These are phyloP conservation scores for Tenthredo scrophulariae DNA, from an alignment of 2,888 invertebrate genomes.

Conservation along the genomic window DNA sequence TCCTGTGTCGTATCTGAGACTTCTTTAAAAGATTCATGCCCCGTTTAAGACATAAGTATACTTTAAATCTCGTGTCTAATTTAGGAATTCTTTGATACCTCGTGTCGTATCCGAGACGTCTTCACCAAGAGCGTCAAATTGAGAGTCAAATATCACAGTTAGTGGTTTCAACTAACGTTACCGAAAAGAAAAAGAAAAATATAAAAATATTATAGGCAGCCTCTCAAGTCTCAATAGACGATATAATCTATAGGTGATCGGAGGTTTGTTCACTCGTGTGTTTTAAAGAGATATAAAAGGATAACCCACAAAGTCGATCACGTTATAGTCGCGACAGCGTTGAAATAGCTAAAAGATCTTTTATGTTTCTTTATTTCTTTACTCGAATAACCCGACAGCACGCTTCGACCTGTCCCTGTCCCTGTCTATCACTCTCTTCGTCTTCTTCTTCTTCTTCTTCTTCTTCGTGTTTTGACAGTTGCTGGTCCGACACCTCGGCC, in stretches of 20 bases:
- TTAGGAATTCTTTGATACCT: too few species aligned
- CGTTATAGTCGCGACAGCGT: not conserved
- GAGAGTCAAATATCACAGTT: not conserved
- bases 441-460: conserved; percentile 57
- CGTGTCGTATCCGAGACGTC: not conserved
- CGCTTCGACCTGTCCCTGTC: conserved; percentile 57
- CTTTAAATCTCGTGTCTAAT: not conserved
- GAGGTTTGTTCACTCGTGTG: not conserved
- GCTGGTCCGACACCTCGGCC: conserved; percentile 77
- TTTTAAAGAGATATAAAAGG: not conserved
- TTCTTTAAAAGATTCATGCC: not conserved
- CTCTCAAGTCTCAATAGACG: not conserved
- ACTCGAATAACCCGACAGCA: conserved; percentile 6
- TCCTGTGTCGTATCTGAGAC: not conserved
- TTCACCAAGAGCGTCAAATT: not conserved
- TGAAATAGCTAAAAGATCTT: conserved; percentile 12
- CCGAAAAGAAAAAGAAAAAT: not conserved
- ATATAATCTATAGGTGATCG: conserved; percentile 1
- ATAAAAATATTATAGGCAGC: not conserved
- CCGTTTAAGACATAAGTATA: not conserved
- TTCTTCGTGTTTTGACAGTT: conserved; percentile 77
- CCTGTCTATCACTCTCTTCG: conserved; percentile 59
- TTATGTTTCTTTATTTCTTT: not conserved
- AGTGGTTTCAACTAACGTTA: not conserved
- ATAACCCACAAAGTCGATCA: not conserved